phyloP scores from a whole-genome alignment of 2,888 invertebrate species.

The Parelbella ahira region DNA sequence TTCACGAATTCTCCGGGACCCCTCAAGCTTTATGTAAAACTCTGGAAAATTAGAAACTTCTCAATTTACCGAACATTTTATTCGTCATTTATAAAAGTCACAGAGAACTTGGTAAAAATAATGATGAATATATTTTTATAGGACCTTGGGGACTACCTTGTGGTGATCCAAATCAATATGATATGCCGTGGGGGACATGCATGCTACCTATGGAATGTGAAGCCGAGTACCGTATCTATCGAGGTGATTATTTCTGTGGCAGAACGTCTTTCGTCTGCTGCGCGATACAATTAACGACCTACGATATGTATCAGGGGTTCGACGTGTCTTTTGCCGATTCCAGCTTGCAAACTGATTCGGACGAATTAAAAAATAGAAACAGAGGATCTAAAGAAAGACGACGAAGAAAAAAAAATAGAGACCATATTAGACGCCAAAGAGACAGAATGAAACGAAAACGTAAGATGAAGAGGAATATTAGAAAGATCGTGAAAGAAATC shows the following conservation, averaged over 20 bases:
- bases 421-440: constrained; percentile 37
- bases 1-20: no score
- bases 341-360: constrained; percentile 47
- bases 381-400: constrained; percentile 37
- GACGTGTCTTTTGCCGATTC: constrained; percentile 58
- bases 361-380: constrained; percentile 39
- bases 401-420: constrained; percentile 28
- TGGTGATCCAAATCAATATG: constrained; percentile 66
- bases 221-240: constrained; percentile 57
- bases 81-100: not conserved
- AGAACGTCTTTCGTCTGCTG: constrained; percentile 61
- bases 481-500: constrained; percentile 51
- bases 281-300: constrained; percentile 48
- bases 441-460: constrained; percentile 46
- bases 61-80: not conserved
- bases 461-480: constrained; percentile 51
- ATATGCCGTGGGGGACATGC: constrained; percentile 67
- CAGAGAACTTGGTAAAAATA: not conserved
- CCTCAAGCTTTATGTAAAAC: not conserved
- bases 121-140: constrained; percentile 29
- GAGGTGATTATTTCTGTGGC: constrained; percentile 64
- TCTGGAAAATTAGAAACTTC: not conserved
- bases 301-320: constrained; percentile 62
- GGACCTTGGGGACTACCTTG: constrained; percentile 70
- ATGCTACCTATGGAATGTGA: constrained; percentile 59